Evolutionary conservation across 2,797 vertebrate species (phyloP), one percentile per base, ranked within the genome.

Genomic region (Monodelphis domestica): DNA sequence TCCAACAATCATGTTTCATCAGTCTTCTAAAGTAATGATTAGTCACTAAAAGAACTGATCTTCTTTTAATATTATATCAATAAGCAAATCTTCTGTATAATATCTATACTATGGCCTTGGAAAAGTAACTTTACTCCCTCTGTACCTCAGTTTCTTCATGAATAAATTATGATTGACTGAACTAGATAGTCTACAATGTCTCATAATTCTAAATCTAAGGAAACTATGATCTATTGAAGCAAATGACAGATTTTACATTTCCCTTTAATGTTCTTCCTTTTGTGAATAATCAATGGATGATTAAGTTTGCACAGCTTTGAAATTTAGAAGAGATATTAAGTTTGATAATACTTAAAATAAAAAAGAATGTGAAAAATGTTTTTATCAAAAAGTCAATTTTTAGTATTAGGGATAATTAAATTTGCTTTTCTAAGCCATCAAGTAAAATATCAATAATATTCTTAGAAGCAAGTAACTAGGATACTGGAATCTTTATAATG

Each of bases 381-480:
- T 96, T 94, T 96, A 91, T 92, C 91, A 52, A 91, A 88, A 54
- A 94, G 59, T 94, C 87, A 92, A 94, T 92, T 96, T 95, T 96
- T 95, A 96, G 96, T 95, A 93, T 90, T 24, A 92, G 94, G 29
- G 51, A 95, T 96, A 96, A 96, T 95, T 93, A 95, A 95, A 96
- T 94, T 96, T 97, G 21, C 28, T 94, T 24, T 95, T 95, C 54
- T 63, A 94, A 93, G 57, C 15, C 59, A 94, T 95, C 96, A 93
- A 94, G 30, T 91, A 93, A 53, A 91, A 59, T 91, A 94, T 94
- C 92, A 97, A 95, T 93, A 94, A 93, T 93, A 89, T 70, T 91
- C 89, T 90, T 94, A 12, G 50, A 96, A 93, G 11, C 59, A 57
- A 90, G 30, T 92, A 0, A 94, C 89, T 91, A 54, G 14, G 4